Evolutionary conservation across 1,140 invertebrate species (phyloP).

Genomic region (Oryzaephilus surinamensis): DNA sequence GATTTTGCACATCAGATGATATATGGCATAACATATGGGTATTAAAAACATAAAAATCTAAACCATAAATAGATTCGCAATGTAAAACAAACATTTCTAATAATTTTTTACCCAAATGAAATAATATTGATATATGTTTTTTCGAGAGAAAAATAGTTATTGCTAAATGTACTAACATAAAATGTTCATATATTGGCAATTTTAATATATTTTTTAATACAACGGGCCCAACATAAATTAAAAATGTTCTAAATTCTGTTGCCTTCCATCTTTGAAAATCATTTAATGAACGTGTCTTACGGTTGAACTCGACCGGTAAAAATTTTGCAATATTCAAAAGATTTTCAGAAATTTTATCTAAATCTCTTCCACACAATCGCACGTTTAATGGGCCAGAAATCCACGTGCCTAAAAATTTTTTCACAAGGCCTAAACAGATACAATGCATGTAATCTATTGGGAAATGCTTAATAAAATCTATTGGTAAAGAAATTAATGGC

Average conservation of each 20-base stretch:
- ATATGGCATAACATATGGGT: slow-evolving; percentile 32
- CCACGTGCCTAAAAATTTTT: slow-evolving; percentile 12
- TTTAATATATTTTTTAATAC: slow-evolving; percentile 29
- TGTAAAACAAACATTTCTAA: slow-evolving; percentile 19
- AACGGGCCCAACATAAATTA: slow-evolving; percentile 37
- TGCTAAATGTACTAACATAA: slow-evolving; percentile 32
- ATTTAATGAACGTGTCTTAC: slow-evolving; percentile 14
- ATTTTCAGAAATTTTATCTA: slow-evolving; percentile 3
- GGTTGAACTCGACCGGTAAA: slow-evolving; percentile 19
- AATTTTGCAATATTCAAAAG: too few species aligned
- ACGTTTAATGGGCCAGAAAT: neutral
- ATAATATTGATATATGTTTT: slow-evolving; percentile 6
- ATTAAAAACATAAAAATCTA: slow-evolving; percentile 24
- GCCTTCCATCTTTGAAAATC: slow-evolving; percentile 35
- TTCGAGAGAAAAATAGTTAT: slow-evolving; percentile 27
- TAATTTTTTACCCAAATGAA: slow-evolving; percentile 13
- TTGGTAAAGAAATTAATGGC: too few species aligned
- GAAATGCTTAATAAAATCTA: too few species aligned
- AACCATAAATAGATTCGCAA: slow-evolving; percentile 18
- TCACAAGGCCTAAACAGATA: slow-evolving; percentile 10
- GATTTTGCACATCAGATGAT: slow-evolving; percentile 32
- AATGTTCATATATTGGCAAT: slow-evolving; percentile 33
- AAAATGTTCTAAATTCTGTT: slow-evolving; percentile 39
- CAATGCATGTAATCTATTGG: too few species aligned
- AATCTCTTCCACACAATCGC: neutral